Base-by-base conservation (phyloP, 2,797 vertebrate species). In the Sebastes elongatus region DNA sequence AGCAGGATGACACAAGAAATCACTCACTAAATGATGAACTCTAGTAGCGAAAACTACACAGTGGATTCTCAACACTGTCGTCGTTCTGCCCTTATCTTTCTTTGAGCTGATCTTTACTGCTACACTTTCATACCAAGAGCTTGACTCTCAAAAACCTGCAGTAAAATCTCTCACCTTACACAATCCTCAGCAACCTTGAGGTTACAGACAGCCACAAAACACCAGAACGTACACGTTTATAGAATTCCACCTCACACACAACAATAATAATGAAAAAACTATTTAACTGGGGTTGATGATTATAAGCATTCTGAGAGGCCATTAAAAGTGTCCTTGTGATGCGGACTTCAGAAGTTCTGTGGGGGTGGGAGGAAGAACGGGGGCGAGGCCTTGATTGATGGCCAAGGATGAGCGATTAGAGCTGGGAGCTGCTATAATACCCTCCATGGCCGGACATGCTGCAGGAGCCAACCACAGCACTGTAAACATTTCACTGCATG, bases 401-500 rank as follows among this genome's bases (percentile, higher is more conserved):
- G 86, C 67, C 82, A 74, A 82, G 81, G 84, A 93, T 90, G 89
- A 93, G 83, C 79, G 87, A 91, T 94, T 86, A 89, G 86, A 87
- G 71, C 75, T 81, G 70, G 60, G 77, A 85, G 83, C 75, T 78
- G 73, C 82, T 81, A 87, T 86, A 91, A 92, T 92, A 86, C 90
- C 78, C 76, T 88, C 59, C 68, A 78, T 10, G 57, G 83, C 60
- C 35, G 62, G 46, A 68, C 66, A 71, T 74, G 76, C 82, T 78
- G 80, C 81, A 82, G 81, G 71, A 91, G 83, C 84, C 76, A 85
- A 83, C 78, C 86, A 86, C 84, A 82, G 75, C 57, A 74, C 72
- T 89, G 81, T 94, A 94, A 95, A 94, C 86, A 93, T 93, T 91
- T 94, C 87, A 92, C 90, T 83, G 83, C 81, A 90, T 82, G 71